phyloP scores from a whole-genome alignment of 2,888 invertebrate species.

The Cheilosia grossa region DNA sequence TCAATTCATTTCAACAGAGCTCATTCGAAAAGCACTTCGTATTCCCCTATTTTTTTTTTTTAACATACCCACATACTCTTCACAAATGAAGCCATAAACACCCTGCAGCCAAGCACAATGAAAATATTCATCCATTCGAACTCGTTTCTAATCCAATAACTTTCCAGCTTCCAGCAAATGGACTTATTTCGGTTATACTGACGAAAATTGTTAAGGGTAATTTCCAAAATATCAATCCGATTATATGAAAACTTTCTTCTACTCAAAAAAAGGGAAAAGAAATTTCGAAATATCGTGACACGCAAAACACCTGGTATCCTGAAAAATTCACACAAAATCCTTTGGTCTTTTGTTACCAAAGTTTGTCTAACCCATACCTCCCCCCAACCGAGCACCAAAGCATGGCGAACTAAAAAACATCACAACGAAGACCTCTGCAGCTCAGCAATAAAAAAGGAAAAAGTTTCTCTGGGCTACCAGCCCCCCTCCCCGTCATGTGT shows the following conservation, averaged over 20 bases:
- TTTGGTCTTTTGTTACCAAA: constrained; percentile 59
- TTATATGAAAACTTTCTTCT: constrained; percentile 14
- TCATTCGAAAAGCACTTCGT: too few species aligned
- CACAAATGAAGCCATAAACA: too few species aligned
- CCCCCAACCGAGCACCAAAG: neutral
- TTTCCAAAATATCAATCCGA: constrained; percentile 38
- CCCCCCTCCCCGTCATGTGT: neutral
- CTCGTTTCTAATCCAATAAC: constrained; percentile 8
- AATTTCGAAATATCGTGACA: constrained; percentile 60
- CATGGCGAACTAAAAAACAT: neutral
- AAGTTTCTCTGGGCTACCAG: constrained; percentile 11
- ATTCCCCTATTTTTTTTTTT: too few species aligned
- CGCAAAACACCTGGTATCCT: constrained; percentile 66
- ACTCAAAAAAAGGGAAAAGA: neutral
- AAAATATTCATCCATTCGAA: neutral
- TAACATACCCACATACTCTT: too few species aligned
- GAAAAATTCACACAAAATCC: constrained; percentile 60
- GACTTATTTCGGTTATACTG: neutral
- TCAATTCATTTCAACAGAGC: too few species aligned
- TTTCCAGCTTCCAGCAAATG: neutral
- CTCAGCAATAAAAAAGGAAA: constrained; percentile 16
- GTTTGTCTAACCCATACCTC: constrained; percentile 24
- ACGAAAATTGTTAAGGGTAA: neutral
- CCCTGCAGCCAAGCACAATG: neutral
- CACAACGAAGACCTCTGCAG: neutral